Evolutionary conservation across 1,140 invertebrate species (phyloP).

Genomic region (Eupristina koningsbergeri): DNA sequence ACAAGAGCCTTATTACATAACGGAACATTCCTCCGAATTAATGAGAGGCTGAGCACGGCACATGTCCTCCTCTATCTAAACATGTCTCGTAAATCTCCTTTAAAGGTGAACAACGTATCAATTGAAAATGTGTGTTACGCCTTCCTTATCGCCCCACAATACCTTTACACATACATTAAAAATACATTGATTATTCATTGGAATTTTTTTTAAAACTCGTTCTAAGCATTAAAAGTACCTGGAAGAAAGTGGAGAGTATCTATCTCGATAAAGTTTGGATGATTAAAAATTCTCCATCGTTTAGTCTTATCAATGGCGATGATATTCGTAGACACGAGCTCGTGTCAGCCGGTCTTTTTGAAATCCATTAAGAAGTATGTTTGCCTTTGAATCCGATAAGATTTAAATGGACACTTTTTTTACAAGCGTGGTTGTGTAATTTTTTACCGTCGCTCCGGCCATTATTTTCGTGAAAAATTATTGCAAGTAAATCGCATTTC

Average conservation of each 20-base stretch:
- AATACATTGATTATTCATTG: not conserved
- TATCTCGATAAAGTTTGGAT: not conserved
- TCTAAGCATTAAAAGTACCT: not conserved
- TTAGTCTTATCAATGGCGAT: not conserved
- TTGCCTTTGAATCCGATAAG: not conserved
- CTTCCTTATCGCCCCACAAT: not conserved
- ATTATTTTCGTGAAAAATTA: slow-evolving; percentile 8
- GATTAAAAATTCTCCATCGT: not conserved
- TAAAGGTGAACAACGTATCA: slow-evolving; percentile 44
- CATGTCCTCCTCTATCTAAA: slow-evolving; percentile 48
- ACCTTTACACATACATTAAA: not conserved
- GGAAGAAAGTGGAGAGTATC: not conserved
- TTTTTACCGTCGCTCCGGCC: not conserved
- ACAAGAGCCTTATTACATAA: slow-evolving; percentile 29
- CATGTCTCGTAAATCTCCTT: slow-evolving; percentile 52
- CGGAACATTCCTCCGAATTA: slow-evolving; percentile 34
- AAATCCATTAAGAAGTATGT: not conserved
- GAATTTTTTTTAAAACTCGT: not conserved
- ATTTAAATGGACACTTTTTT: not conserved
- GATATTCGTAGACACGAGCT: not conserved
- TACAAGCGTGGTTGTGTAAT: not conserved
- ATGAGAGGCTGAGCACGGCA: not conserved
- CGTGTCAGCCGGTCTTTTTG: not conserved
- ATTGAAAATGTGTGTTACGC: slow-evolving; percentile 51
- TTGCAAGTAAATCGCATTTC: slow-evolving; percentile 21